Evolutionary conservation across 2,888 invertebrate genomes (phyloP), one percentile per base, ranked within the genome.

Genomic region (Helicoverpa assulta): DNA sequence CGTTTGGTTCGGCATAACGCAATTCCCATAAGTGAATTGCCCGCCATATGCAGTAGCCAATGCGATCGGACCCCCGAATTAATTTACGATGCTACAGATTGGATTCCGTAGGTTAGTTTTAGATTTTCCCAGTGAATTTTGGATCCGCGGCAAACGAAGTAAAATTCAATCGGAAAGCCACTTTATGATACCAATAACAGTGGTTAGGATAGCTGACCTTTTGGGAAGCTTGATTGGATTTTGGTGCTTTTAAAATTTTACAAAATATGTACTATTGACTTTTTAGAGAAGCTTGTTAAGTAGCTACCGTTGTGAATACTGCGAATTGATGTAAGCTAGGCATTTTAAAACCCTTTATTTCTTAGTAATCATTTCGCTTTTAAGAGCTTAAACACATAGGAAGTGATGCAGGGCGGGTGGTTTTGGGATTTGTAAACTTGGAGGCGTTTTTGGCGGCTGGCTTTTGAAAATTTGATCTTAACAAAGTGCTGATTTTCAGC

Each of bases 71-170:
- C 19, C 40, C 14, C 18, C 40, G 2, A 64, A 68, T 64, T 66
- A 60, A 80, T 75, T 80, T 80, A 66, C 68, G 57, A 71, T 57
- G 47, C 12, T 63, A 56, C 21, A 70, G 56, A 75, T 75, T 70
- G 76, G 51, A 62, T 56, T 57, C 21, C 53, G 16, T 37, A 19
- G 40, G 50, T 53, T 74, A 59, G 70, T 58, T 73, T 76, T 37
- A 50, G 52, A 40, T 52, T 58, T 54, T 50, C 51, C 26, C 52
- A 8, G 43, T 54, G 66, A 56, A 70, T 66, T 60, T 57, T 10
- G 52, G 47, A 60, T 52, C 16, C 14, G 10, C 54, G 19, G 19
- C 18, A 37, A 55, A 74, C 33, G 64, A 19, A 65, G 21, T 56
- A 19, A 18, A 21, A 62, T 66, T 75, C 65, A 65, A 74, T 74